Percentiles rank a stretch among this genome's conserved stretches.
Evolutionary conservation across 2,113 vertebrate genomes (phyloP).

Genomic region (Amia ocellicauda): DNA sequence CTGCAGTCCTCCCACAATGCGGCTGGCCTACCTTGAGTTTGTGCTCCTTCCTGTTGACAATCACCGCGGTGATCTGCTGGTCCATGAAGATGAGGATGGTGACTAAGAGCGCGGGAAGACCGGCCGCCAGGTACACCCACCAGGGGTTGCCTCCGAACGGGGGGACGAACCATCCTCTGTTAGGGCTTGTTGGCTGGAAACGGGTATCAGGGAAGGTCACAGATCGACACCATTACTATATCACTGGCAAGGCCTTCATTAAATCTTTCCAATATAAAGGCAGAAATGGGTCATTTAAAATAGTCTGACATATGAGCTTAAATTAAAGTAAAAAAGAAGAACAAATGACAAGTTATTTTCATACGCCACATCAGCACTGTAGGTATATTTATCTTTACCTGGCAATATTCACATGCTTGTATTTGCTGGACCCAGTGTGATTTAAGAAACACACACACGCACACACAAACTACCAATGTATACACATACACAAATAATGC

Average conservation of each 20-base stretch:
- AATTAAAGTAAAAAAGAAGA: no score
- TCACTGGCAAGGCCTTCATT: neutral
- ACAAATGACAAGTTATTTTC: no score
- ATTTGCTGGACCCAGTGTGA: no score
- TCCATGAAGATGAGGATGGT: slow-evolving; percentile 99
- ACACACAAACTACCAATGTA: no score
- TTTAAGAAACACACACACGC: no score
- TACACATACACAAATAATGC: neutral
- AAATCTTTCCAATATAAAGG: neutral
- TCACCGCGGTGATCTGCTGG: slow-evolving; percentile 96
- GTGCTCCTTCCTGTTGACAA: slow-evolving; percentile 97
- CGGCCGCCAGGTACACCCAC: slow-evolving; percentile 91
- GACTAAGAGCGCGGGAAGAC: slow-evolving; percentile 88
- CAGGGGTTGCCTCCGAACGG: slow-evolving; percentile 94
- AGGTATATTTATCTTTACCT: no score
- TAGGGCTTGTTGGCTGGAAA: slow-evolving; percentile 84
- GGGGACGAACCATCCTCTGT: slow-evolving; percentile 88
- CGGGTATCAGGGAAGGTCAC: slow-evolving; percentile 7
- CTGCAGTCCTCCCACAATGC: neutral
- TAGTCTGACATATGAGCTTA: no score
- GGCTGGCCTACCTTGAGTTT: slow-evolving; percentile 82
- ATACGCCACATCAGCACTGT: no score
- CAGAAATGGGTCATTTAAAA: no score
- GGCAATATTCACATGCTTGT: no score
- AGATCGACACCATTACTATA: neutral